These are phyloP conservation scores for Heliconius congener DNA, from an alignment of 1,140 invertebrate genomes.

Conservation along the genomic window DNA sequence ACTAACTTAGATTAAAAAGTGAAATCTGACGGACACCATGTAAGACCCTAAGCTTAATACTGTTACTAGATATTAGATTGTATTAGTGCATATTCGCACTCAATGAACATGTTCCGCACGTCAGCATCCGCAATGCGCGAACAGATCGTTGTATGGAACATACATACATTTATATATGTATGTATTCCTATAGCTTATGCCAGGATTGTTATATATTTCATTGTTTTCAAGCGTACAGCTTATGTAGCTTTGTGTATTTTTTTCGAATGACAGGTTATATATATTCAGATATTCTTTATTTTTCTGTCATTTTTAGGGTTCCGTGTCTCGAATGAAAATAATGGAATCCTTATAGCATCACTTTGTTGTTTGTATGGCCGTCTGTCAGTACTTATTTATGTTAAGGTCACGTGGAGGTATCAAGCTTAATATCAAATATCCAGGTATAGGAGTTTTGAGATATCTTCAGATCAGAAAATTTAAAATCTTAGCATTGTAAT, in stretches of 20 bases:
- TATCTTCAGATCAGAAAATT: too few species aligned
- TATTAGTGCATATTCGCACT: constrained; percentile 11
- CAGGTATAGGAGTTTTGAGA: too few species aligned
- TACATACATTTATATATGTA: neutral
- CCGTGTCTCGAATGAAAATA: too few species aligned
- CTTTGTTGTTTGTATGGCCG: too few species aligned
- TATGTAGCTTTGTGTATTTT: neutral
- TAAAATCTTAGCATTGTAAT: too few species aligned
- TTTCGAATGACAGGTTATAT: neutral
- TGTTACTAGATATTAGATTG: neutral
- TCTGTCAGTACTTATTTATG: too few species aligned
- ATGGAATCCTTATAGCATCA: too few species aligned
- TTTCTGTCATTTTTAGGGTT: too few species aligned
- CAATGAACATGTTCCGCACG: constrained; percentile 4
- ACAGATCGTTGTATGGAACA: neutral
- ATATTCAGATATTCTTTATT: too few species aligned
- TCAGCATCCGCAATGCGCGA: constrained; percentile 9
- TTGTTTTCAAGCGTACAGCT: neutral
- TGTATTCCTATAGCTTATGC: too few species aligned
- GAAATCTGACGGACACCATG: constrained; percentile 23
- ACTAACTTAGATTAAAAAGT: constrained; percentile 2
- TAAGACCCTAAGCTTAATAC: constrained; percentile 24
- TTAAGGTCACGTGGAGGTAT: too few species aligned
- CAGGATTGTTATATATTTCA: neutral
- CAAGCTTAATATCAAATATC: too few species aligned